Percentiles rank a stretch among this genome's conserved stretches.
Conservation (phyloP, 2,797 vertebrate genomes). For the Spinibarbus caldwelli region DNA sequence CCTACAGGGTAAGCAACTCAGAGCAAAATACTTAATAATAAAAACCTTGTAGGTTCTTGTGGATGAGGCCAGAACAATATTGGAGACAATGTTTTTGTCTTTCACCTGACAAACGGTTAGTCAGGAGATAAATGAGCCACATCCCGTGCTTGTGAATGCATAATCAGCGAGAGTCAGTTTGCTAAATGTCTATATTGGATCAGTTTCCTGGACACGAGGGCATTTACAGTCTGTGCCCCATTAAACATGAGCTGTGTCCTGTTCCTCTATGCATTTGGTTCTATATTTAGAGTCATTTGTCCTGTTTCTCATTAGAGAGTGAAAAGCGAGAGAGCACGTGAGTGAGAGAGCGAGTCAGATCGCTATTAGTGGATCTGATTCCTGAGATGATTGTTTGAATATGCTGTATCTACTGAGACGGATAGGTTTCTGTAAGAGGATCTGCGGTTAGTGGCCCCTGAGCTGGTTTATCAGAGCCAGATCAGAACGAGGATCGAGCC, state of each 20-base stretch:
- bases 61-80: background rate
- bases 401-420: slow-evolving; percentile 7
- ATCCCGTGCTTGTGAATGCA: slow-evolving; percentile 16
- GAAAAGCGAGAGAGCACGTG: slow-evolving; percentile 1
- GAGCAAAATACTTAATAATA: background rate
- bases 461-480: background rate
- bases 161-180: slow-evolving; percentile 37
- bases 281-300: slow-evolving; percentile 49
- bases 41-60: background rate
- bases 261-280: slow-evolving; percentile 23
- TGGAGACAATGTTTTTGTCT: slow-evolving; percentile 5
- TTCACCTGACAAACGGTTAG: slow-evolving; percentile 28
- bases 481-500: background rate
- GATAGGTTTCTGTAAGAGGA: slow-evolving; percentile 54
- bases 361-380: slow-evolving; percentile 35
- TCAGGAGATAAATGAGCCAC: slow-evolving; percentile 27
- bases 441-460: background rate
- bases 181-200: slow-evolving; percentile 50
- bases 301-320: slow-evolving; percentile 52
- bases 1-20: background rate
- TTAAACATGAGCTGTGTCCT: slow-evolving; percentile 61
- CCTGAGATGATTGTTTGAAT: slow-evolving; percentile 43
- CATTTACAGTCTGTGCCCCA: slow-evolving; percentile 66
- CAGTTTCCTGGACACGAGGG: slow-evolving; percentile 47
- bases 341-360: slow-evolving; percentile 29